These are phyloP conservation scores for Agriopis marginaria DNA, from an alignment of 2,888 invertebrate species.

Conservation along the genomic window DNA sequence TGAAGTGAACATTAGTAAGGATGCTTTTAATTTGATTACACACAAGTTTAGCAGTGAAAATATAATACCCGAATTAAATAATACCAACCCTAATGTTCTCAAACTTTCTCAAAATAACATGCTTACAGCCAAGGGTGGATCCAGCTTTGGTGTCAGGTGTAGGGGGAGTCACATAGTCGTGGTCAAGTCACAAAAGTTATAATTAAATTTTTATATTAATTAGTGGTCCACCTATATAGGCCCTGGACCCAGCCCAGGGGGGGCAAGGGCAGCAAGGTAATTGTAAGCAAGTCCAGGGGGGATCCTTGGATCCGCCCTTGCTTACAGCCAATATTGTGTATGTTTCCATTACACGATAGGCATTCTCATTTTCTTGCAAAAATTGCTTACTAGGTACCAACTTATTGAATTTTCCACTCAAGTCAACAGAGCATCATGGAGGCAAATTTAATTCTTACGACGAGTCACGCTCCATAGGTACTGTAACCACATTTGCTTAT, in stretches of 20 bases:
- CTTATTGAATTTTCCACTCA: constrained; percentile 34
- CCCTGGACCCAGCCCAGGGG: no score
- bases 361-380: constrained; percentile 28
- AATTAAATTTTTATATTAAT: no score
- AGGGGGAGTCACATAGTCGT: no score
- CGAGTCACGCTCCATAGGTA: background rate
- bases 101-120: constrained; percentile 1
- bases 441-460: constrained; percentile 21
- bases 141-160: no score
- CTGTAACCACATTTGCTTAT: constrained; percentile 4
- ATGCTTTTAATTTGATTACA: no score
- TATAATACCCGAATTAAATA: background rate
- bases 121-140: constrained; percentile 11
- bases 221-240: no score
- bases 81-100: constrained; percentile 15
- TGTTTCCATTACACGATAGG: constrained; percentile 9
- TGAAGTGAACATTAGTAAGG: no score
- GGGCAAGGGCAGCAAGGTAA: no score
- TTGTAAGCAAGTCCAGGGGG: no score
- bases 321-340: constrained; percentile 17
- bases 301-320: no score
- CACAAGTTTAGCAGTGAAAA: no score
- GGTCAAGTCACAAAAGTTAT: no score
- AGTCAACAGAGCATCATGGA: constrained; percentile 15
- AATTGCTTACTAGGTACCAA: constrained; percentile 30